phyloP scores from a whole-genome alignment of 2,888 invertebrate species.

The Nemurella pictetii region DNA sequence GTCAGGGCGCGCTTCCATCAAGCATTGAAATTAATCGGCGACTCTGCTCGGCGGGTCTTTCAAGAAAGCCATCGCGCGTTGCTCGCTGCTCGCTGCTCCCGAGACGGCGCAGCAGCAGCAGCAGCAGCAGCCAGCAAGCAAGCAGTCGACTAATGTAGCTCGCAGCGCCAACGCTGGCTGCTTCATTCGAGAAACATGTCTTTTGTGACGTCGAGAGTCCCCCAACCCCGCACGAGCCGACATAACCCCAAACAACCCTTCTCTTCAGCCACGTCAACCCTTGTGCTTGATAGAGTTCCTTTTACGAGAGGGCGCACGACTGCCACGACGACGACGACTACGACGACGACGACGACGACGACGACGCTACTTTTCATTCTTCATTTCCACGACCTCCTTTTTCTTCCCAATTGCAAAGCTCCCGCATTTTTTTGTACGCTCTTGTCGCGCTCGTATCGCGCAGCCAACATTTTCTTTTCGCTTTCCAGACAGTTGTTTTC shows the following conservation, averaged over 20 bases:
- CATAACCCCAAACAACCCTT: background rate
- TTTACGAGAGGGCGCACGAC: background rate
- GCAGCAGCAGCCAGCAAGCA: too few species aligned
- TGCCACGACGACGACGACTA: background rate
- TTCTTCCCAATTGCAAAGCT: background rate
- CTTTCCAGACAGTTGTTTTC: conserved; percentile 22
- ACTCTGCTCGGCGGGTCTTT: background rate
- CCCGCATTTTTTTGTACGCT: background rate
- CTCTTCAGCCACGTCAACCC: background rate
- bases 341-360: background rate
- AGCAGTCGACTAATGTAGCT: too few species aligned
- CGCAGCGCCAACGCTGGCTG: background rate
- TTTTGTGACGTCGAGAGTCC: conserved; percentile 12
- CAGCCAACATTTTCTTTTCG: background rate
- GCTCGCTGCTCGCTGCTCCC: too few species aligned
- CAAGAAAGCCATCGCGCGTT: background rate
- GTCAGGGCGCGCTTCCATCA: background rate
- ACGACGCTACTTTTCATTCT: conserved; percentile 26
- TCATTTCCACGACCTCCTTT: conserved; percentile 17
- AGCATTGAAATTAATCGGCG: background rate
- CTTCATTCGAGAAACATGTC: conserved; percentile 6
- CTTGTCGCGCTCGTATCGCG: background rate
- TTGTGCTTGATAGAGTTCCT: conserved; percentile 8
- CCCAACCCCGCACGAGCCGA: background rate
- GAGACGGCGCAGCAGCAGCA: too few species aligned